Evolutionary conservation across 2,797 vertebrate species (phyloP).

Genomic region (Karalla daura): DNA sequence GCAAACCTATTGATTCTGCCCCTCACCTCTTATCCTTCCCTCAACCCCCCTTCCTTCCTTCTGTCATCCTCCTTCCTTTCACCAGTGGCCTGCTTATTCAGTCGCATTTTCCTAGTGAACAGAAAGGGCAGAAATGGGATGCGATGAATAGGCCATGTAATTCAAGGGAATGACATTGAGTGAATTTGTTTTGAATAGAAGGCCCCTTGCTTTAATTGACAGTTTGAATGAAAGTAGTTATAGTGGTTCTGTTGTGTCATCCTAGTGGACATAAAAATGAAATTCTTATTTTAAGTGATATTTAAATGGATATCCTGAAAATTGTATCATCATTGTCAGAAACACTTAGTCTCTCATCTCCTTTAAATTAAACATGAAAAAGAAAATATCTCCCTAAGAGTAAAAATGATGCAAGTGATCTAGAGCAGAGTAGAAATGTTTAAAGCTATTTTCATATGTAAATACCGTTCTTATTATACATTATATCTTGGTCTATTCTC

Average conservation of each 20-base stretch:
- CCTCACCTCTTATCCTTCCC: constrained; percentile 57
- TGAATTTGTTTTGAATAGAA: constrained; percentile 41
- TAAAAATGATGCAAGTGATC: no score
- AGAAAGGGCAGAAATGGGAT: constrained; percentile 55
- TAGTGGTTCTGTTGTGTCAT: background rate
- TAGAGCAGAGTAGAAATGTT: background rate
- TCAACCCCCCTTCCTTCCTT: constrained; percentile 43
- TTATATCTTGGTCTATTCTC: background rate
- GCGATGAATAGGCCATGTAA: constrained; percentile 67
- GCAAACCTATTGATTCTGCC: constrained; percentile 73
- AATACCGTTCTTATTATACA: background rate
- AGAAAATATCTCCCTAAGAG: background rate
- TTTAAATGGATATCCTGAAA: background rate
- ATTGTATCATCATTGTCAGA: background rate
- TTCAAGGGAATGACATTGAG: constrained; percentile 52
- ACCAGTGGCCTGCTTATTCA: constrained; percentile 69
- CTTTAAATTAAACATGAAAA: background rate
- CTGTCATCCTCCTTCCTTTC: constrained; percentile 59
- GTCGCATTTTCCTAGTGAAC: constrained; percentile 60
- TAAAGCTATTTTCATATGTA: background rate
- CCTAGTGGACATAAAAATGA: background rate
- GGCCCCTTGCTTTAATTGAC: background rate
- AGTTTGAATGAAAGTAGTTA: constrained; percentile 4
- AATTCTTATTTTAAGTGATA: background rate
- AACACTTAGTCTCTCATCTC: background rate